Conservation (phyloP, 2,888 invertebrate genomes). For the Microctonus hyperodae region DNA sequence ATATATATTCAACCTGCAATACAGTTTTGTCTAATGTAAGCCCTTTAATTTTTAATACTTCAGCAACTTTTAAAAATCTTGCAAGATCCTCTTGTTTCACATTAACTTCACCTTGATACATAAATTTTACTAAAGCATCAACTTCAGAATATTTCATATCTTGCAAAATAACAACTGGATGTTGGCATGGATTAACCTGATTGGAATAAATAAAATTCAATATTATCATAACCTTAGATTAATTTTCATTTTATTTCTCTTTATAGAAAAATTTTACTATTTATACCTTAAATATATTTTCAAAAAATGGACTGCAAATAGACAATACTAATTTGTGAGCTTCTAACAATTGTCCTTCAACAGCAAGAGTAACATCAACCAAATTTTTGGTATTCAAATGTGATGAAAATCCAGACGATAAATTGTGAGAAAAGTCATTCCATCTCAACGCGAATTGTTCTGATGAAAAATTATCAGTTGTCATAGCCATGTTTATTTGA, state of each 20-base stretch:
- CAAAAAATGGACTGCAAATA: slow-evolving; percentile 65
- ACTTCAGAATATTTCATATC: slow-evolving; percentile 49
- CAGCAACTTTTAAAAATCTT: slow-evolving; percentile 48
- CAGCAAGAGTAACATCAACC: slow-evolving; percentile 65
- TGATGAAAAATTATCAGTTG: slow-evolving; percentile 28
- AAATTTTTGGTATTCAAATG: slow-evolving; percentile 61
- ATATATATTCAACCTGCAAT: not conserved
- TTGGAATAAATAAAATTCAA: slow-evolving; percentile 8
- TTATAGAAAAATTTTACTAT: not conserved
- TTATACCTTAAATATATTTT: slow-evolving; percentile 60
- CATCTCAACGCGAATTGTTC: slow-evolving; percentile 60
- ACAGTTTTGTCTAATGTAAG: slow-evolving; percentile 35
- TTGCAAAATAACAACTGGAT: slow-evolving; percentile 52
- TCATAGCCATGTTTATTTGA: slow-evolving; percentile 41
- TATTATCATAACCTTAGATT: not conserved
- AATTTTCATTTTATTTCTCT: not conserved
- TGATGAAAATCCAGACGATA: slow-evolving; percentile 61
- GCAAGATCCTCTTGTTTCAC: slow-evolving; percentile 50
- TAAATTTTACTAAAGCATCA: slow-evolving; percentile 47
- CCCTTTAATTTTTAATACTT: slow-evolving; percentile 51
- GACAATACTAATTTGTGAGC: slow-evolving; percentile 64
- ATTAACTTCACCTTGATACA: slow-evolving; percentile 53
- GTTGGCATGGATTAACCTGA: slow-evolving; percentile 48
- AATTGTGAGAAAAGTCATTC: slow-evolving; percentile 64
- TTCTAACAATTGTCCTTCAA: slow-evolving; percentile 62